Percentiles rank a stretch among this genome's conserved stretches.
These are phyloP conservation scores for Haliclona indistincta DNA, from an alignment of 37 sponge, comb jelly and placozoan species.

Conservation along the genomic window DNA sequence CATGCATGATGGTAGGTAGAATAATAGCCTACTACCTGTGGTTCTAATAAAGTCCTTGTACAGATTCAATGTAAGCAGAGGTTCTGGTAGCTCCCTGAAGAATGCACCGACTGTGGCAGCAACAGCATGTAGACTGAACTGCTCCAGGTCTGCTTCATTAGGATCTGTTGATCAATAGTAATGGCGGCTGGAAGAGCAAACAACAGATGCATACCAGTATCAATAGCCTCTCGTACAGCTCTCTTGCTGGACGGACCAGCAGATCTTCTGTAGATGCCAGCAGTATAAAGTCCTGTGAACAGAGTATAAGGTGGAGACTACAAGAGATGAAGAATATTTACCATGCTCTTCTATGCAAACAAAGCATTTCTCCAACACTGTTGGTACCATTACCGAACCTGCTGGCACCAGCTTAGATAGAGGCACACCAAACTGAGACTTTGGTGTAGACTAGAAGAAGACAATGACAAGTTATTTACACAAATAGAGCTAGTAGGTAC, in stretches of 20 bases:
- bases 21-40: slow-evolving; percentile 23
- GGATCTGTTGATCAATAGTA: slow-evolving; percentile 42
- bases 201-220: slow-evolving; percentile 49
- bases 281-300: slow-evolving; percentile 67
- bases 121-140: slow-evolving; percentile 64
- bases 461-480: background rate
- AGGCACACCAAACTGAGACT: slow-evolving; percentile 69
- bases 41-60: slow-evolving; percentile 78
- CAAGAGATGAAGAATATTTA: slow-evolving; percentile 5
- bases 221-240: slow-evolving; percentile 64
- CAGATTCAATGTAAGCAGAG: slow-evolving; percentile 81
- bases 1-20: background rate
- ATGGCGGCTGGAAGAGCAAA: background rate
- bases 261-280: slow-evolving; percentile 86
- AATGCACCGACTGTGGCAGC: slow-evolving; percentile 73
- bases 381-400: slow-evolving; percentile 39
- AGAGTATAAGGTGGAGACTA: background rate
- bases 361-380: slow-evolving; percentile 61
- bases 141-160: slow-evolving; percentile 44
- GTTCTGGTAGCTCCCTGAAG: slow-evolving; percentile 83
- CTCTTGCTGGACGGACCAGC: slow-evolving; percentile 72
- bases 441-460: background rate
- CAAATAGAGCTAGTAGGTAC: background rate
- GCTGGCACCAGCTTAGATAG: slow-evolving; percentile 55
- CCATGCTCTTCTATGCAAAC: slow-evolving; percentile 62